Evolutionary conservation across 2,113 vertebrate genomes (phyloP), one percentile per base, ranked within the genome.

Genomic region (Bostrychus sinensis): DNA sequence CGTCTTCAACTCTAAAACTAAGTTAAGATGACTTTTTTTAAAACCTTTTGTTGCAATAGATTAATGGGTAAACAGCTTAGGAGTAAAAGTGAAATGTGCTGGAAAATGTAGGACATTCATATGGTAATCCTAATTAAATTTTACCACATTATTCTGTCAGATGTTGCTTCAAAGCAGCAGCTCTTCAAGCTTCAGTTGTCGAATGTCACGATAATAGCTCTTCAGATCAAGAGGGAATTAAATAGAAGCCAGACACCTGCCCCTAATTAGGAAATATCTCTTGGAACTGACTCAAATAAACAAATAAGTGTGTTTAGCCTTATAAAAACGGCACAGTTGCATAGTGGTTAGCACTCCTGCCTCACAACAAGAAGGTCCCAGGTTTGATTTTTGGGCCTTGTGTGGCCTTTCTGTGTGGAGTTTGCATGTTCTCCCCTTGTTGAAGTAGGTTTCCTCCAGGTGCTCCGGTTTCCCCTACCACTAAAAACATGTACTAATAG

Each of bases 181-280:
- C 43, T 67, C 28, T 38, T n/a, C 36, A 17, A 26, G 11, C 37
- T 19, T 70, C 45, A 63, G 12, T 26, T 17, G n/a, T 66, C 42
- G 36, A 42, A 42, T 66, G 38, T 72, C 53, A 28, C 62, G 41
- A 32, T 66, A 75, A 53, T 34, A 75, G 53, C 20, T 48, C 39
- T 30, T 8, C 25, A 67, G 39, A 75, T 77, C 66, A 56, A 81
- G 63, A 3, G 7, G 56, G 67, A 66, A 77, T 81, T 68, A 78
- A 42, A 38, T 67, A 14, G 55, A 72, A 75, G 16, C 63, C 9
- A 1, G 20, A 65, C 72, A 72, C 62, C 58, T 62, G 66, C 45
- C 56, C 70, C 59, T 60, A 72, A 66, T 79, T 50, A 68, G 70
- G 38, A 9, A 28, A 34, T 60, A 45, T 67, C 19, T 38, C 11